phyloP scores from a whole-genome alignment of 2,888 invertebrate genomes.

The Chaetogeoica ovagalla region DNA sequence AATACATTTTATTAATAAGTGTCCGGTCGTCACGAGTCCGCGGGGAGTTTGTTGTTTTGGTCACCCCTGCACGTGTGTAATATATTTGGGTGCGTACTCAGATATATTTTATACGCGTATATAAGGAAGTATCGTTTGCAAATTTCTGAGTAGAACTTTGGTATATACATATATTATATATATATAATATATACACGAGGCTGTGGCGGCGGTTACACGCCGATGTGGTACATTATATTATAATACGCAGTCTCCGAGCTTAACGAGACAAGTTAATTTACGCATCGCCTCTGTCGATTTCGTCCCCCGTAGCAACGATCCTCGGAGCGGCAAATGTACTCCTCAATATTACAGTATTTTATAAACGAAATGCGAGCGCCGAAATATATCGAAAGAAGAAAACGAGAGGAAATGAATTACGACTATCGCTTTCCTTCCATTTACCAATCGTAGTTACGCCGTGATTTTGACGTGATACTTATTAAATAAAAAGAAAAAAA shows the following conservation, averaged over 20 bases:
- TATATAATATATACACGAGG: too few species aligned
- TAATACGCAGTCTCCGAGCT: conserved; percentile 3
- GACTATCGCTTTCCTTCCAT: background rate
- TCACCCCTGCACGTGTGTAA: too few species aligned
- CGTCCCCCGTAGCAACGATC: background rate
- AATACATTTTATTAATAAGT: too few species aligned
- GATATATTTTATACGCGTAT: too few species aligned
- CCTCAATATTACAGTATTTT: background rate
- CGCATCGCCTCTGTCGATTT: conserved; percentile 6
- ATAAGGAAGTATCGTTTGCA: too few species aligned
- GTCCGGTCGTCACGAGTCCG: too few species aligned
- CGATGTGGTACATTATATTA: background rate
- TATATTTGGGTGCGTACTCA: too few species aligned
- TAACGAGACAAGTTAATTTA: conserved; percentile 43
- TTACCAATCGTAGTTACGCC: too few species aligned
- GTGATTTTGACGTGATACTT: background rate
- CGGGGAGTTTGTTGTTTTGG: too few species aligned
- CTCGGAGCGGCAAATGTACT: too few species aligned
- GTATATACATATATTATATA: too few species aligned
- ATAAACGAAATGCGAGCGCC: background rate
- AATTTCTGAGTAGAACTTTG: too few species aligned
- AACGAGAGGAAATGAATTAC: conserved; percentile 17
- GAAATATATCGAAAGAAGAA: background rate
- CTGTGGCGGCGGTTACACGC: background rate
- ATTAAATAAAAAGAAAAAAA: background rate